Evolutionary conservation across 1,140 invertebrate species (phyloP).

Genomic region (Drosophila melanogaster): Release_6_plus_ISO1_MT NT_037436.4:17498501-17499000

Average conservation of each 20-base stretch:
- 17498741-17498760: conserved; percentile 79
- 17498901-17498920: conserved; percentile 23
- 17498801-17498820: conserved; percentile 76
- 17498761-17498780: conserved; percentile 25
- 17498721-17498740: conserved; percentile 48
- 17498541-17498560: neutral
- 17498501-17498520: conserved; percentile 70
- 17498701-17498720: conserved; percentile 64
- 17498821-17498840: conserved; percentile 14
- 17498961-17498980: conserved; percentile 45
- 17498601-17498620: conserved; percentile 82
- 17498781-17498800: conserved; percentile 40
- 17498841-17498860: conserved; percentile 61
- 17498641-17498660: conserved; percentile 37
- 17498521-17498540: conserved; percentile 53
- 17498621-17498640: conserved; percentile 68
- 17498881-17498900: conserved; percentile 11
- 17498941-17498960: conserved; percentile 40
- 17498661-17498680: conserved; percentile 77
- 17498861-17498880: conserved; percentile 65
- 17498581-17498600: conserved; percentile 71
- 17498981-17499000: conserved; percentile 1
- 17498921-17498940: conserved; percentile 24
- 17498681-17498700: conserved; percentile 65
- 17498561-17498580: conserved; percentile 26